Evolutionary conservation across 2,888 invertebrate species (phyloP), one percentile per base, ranked within the genome.

Genomic region (Pemphredon lugubris): DNA sequence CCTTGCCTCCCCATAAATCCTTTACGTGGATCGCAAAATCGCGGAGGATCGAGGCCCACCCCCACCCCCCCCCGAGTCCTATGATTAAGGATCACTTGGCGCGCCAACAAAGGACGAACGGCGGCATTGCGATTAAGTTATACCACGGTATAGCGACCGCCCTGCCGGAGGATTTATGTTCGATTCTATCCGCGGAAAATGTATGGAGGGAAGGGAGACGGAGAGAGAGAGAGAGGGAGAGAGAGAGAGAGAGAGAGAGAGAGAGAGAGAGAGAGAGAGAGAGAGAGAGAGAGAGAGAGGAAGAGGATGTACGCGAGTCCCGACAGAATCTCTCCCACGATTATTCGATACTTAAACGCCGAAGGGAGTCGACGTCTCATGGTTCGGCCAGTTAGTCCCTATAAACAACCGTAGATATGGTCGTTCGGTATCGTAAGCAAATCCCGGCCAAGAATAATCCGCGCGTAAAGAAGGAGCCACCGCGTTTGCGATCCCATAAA

Each of bases 161-260:
- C 68, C 72, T 65, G 73, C 63, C 58, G 7, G 57, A 67, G 55
- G 69, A 77, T 81, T 71, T 71, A 77, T 75, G 73, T 59, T 50
- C 42, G 64, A 73, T 67, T 65, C 59, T 65, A 55, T 60, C 57
- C 40, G 67, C 30, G 1, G n/a, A 20, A 14, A 0, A 26, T 7
- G 26, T 26, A 26, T 26, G 26, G 7, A 26, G 7, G 26, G 7
- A n/a, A n/a, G n/a, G n/a, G n/a, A n/a, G n/a, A n/a, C n/a, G n/a
- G n/a, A n/a, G n/a, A n/a, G n/a, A 14, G 7, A 26, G 23, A 14
- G 37, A 14, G 32, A 18, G 11, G 11, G 21, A 11, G 42, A 20
- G 9, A 20, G 23, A 5, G 39, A 14, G 58, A 23, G 44, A 16
- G 54, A 14, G 7, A 26, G 23, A 14, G 37, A 14, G 32, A 18